Conservation (phyloP, 2,797 vertebrate genomes). For the Choloepus didactylus region DNA sequence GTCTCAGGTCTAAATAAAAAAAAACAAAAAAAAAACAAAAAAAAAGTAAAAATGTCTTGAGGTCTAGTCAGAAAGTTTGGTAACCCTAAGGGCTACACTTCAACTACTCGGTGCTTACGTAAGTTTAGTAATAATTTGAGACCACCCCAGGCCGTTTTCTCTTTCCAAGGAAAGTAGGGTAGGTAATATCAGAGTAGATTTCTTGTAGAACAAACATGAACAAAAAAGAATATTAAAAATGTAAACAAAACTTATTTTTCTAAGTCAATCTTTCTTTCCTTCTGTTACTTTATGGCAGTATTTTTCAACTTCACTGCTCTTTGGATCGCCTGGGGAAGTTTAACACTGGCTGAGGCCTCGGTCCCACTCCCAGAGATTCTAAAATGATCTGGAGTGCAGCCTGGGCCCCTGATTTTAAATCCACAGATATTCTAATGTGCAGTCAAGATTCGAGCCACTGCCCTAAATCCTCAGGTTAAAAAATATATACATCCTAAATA, state of each 20-base stretch:
- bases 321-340: not conserved
- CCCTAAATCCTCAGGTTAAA: not conserved
- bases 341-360: not conserved
- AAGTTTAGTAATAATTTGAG: not conserved
- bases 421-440: not conserved
- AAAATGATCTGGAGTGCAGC: not conserved
- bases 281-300: slow-evolving; percentile 1
- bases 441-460: not conserved
- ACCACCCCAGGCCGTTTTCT: not conserved
- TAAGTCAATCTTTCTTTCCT: not conserved
- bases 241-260: not conserved
- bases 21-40: too few relatives aligned
- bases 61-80: not conserved
- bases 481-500: not conserved
- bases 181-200: not conserved
- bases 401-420: not conserved
- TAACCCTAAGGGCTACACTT: not conserved
- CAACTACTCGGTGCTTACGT: not conserved
- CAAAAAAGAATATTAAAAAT: too few relatives aligned
- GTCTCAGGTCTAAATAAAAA: too few relatives aligned
- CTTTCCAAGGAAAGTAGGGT: not conserved
- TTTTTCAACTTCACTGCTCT: not conserved
- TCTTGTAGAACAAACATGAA: not conserved
- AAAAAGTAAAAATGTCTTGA: too few relatives aligned
- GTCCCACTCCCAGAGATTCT: not conserved